Percentiles rank a stretch among this genome's conserved stretches.
phyloP scores from a whole-genome alignment of 1,140 invertebrate species.

The Drosophila tani region DNA sequence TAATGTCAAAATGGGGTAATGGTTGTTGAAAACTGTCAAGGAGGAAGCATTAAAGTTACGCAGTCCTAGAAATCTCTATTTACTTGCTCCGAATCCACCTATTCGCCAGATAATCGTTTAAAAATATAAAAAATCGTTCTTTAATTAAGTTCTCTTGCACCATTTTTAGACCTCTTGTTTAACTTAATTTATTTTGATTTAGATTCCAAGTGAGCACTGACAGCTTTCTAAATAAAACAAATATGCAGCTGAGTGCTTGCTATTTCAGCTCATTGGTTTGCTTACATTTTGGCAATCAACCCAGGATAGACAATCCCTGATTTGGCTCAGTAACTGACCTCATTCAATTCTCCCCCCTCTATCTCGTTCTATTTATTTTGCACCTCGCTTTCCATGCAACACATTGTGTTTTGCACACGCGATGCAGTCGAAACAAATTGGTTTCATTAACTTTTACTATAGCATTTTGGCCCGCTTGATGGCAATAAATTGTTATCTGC shows the following conservation, averaged over 20 bases:
- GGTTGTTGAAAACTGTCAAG: too few relatives aligned
- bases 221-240: conserved; percentile 5
- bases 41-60: too few relatives aligned
- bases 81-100: too few relatives aligned
- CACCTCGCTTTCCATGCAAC: conserved; percentile 15
- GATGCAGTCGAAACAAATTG: conserved; percentile 71
- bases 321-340: conserved; percentile 32
- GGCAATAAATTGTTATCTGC: conserved; percentile 79
- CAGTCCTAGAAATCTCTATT: too few relatives aligned
- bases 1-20: too few relatives aligned
- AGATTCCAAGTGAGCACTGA: conserved; percentile 2
- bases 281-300: conserved; percentile 33
- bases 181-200: conserved; percentile 15
- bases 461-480: conserved; percentile 75
- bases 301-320: neutral
- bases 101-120: too few relatives aligned
- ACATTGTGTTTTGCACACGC: conserved; percentile 34
- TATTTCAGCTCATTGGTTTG: conserved; percentile 25
- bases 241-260: neutral
- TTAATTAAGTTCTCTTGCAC: neutral
- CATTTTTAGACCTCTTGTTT: neutral
- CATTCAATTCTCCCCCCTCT: conserved; percentile 11
- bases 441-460: conserved; percentile 83
- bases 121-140: neutral
- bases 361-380: conserved; percentile 23